phyloP scores from a whole-genome alignment of 1,140 invertebrate genomes.

The Psix sp. region DNA sequence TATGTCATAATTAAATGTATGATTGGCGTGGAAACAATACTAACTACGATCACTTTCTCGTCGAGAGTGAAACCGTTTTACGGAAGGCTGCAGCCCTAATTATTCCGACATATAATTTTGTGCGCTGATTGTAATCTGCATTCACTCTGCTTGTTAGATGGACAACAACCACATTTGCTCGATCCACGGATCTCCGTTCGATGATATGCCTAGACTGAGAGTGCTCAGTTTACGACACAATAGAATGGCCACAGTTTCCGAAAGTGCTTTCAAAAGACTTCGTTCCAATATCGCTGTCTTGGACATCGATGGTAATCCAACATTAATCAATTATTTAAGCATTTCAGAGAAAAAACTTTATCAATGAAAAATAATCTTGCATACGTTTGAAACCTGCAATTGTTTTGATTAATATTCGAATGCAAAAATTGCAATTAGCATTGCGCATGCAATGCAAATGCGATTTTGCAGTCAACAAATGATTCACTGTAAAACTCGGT shows the following conservation, averaged over 20 bases:
- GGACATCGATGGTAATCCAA: conserved; percentile 85
- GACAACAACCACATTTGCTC: conserved; percentile 86
- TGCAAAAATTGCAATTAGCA: no score
- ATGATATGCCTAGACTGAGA: conserved; percentile 87
- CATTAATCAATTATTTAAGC: neutral
- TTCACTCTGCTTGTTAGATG: conserved; percentile 72
- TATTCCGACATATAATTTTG: conserved; percentile 36
- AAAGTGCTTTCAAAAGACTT: conserved; percentile 85
- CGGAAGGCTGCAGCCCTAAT: conserved; percentile 26
- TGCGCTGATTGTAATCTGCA: conserved; percentile 31
- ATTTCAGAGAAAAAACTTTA: neutral
- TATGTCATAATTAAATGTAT: no score
- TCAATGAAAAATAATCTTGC: no score
- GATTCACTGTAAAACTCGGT: no score
- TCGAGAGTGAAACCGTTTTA: conserved; percentile 48
- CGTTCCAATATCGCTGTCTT: conserved; percentile 88
- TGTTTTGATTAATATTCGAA: no score
- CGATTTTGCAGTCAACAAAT: no score
- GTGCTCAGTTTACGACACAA: conserved; percentile 89
- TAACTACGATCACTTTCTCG: no score
- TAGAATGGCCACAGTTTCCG: conserved; percentile 84
- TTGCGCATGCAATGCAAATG: no score
- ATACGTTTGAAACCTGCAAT: no score
- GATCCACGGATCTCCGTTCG: conserved; percentile 85
- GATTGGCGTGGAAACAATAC: no score